Evolutionary conservation across 2,888 invertebrate species (phyloP), one percentile per base, ranked within the genome.

Genomic region (Lasioglossum calceatum): DNA sequence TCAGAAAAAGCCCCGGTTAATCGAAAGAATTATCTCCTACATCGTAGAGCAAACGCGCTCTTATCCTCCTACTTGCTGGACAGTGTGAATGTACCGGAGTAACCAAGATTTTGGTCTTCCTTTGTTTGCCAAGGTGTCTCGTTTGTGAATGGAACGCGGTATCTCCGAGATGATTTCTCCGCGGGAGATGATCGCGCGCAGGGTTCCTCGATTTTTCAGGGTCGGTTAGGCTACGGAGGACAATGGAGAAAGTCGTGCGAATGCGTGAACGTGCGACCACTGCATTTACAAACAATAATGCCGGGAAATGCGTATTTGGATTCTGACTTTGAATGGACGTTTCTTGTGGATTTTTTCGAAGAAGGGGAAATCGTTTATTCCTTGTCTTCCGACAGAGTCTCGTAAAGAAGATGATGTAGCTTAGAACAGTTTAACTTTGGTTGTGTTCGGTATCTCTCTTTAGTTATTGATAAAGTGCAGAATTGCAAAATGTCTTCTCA

Each of bases 231-330:
- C 61, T 5, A 16, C 61, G 4, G 27, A 27, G 32, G 64, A 64
- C 64, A 64, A 64, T 64, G 64, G 64, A 32, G 64, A 64, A 64
- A 64, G 64, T 32, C 64, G 32, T 32, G 64, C 27, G 64, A 64
- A 64, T 2, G 32, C 32, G 32, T 64, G 64, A 64, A 64, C 64
- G 32, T 64, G 32, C 27, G 27, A 32, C 27, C 16, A 2, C 64
- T 32, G 64, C 27, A 64, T 64, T 64, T 64, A 64, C 64, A 64
- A 64, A 64, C 64, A 64, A 64, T 64, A 64, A 64, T 64, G 5
- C 27, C 27, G 64, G 27, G 27, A n/a, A 32, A 32, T 64, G 16
- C 64, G 32, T 32, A 61, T 61, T 61, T 61, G 61, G 27, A 32
- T 16, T 16, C 61, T 27, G 61, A 61, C 14, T 27, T 61, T 27